Evolutionary conservation across 2,113 vertebrate genomes (phyloP).

Genomic region (Planiliza haematocheilus): DNA sequence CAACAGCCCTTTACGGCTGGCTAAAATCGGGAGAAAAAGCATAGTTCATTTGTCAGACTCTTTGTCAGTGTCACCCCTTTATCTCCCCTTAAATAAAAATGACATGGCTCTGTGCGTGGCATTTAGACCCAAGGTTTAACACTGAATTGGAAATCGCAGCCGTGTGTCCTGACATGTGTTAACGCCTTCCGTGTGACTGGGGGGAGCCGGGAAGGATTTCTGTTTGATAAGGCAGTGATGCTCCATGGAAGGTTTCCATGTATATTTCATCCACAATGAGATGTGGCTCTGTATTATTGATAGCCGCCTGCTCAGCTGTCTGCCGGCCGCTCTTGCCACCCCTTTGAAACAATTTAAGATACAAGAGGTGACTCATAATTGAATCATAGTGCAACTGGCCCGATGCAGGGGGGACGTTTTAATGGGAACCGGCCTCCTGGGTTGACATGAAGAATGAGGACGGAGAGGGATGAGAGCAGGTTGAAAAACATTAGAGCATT

Average conservation of each 20-base stretch:
- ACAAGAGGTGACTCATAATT: conserved; percentile 51
- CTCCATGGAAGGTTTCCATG: conserved; percentile 49
- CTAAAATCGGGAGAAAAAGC: conserved; percentile 40
- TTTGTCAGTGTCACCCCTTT: conserved; percentile 30
- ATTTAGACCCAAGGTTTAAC: conserved; percentile 31
- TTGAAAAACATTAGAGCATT: conserved; percentile 17
- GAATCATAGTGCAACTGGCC: conserved; percentile 38
- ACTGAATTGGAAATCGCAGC: not conserved
- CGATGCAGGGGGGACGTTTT: conserved; percentile 12
- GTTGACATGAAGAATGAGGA: conserved; percentile 21
- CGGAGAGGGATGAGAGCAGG: conserved; percentile 21
- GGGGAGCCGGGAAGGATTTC: not conserved
- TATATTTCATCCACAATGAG: conserved; percentile 69
- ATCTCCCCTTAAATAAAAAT: conserved; percentile 23
- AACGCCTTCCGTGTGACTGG: not conserved
- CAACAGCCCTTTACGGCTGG: conserved; percentile 38
- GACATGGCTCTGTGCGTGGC: conserved; percentile 7
- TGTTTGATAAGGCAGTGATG: conserved; percentile 19
- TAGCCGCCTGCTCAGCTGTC: conserved; percentile 38
- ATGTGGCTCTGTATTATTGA: conserved; percentile 67
- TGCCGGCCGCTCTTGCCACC: conserved; percentile 27
- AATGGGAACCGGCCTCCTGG: conserved; percentile 30
- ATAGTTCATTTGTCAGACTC: conserved; percentile 32
- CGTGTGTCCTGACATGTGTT: conserved; percentile 23
- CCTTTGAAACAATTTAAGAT: conserved; percentile 44